phyloP scores from a whole-genome alignment of 2,113 vertebrate genomes.

The Condylura cristata region DNA sequence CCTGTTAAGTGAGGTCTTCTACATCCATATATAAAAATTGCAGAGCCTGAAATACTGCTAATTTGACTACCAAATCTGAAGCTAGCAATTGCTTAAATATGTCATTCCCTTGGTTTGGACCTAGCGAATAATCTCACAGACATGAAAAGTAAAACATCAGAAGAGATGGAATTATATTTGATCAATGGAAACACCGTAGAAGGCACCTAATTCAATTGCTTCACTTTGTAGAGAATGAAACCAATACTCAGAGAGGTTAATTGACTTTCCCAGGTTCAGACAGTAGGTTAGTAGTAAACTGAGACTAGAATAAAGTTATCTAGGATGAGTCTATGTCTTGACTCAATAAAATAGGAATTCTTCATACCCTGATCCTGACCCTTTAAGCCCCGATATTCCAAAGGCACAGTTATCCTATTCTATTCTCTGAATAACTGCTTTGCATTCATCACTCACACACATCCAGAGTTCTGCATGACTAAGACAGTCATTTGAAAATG shows the following conservation, averaged over 20 bases:
- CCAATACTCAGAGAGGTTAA: neutral
- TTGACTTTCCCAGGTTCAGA: neutral
- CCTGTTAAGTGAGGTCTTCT: neutral
- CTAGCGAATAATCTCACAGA: conserved; percentile 7
- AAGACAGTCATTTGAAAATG: neutral
- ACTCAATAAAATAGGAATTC: neutral
- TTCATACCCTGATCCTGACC: neutral
- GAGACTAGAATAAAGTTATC: neutral
- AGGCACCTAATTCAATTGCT: neutral
- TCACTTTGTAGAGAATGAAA: conserved; percentile 1
- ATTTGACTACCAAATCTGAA: neutral
- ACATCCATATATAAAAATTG: neutral
- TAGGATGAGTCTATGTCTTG: neutral
- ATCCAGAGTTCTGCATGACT: neutral
- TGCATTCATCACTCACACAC: accelerated
- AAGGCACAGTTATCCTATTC: neutral
- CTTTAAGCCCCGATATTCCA: neutral
- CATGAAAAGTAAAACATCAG: conserved; percentile 3
- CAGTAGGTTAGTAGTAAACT: neutral
- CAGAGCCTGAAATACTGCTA: neutral
- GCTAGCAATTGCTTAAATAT: neutral
- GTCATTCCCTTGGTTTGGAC: neutral
- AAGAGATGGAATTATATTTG: neutral
- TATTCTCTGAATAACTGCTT: neutral
- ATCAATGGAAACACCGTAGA: neutral